Conservation (phyloP, 1,140 invertebrate genomes). For the Pogonus chalceus region DNA sequence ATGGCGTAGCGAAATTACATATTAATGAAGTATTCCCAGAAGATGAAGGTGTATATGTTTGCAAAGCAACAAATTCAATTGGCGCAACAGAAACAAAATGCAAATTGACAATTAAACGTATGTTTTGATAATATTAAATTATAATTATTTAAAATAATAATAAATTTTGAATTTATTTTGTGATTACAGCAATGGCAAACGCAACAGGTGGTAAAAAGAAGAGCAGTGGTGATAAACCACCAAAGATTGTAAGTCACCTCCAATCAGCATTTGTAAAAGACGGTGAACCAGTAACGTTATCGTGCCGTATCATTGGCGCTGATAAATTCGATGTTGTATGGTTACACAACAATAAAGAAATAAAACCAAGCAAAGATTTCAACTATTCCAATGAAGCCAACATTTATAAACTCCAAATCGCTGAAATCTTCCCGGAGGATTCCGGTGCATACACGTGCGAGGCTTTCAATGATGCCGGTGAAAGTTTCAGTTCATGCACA, state of each 20-base stretch:
- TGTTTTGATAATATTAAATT: slow-evolving; percentile 31
- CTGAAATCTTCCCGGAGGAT: slow-evolving; percentile 92
- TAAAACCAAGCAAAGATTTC: slow-evolving; percentile 94
- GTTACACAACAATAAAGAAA: slow-evolving; percentile 94
- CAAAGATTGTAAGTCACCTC: slow-evolving; percentile 75
- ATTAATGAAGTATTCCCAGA: slow-evolving; percentile 91
- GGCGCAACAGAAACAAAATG: slow-evolving; percentile 73
- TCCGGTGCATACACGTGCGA: slow-evolving; percentile 91
- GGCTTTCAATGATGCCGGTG: slow-evolving; percentile 89
- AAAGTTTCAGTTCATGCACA: slow-evolving; percentile 85
- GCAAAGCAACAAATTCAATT: slow-evolving; percentile 83
- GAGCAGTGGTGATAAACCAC: slow-evolving; percentile 55
- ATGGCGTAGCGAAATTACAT: slow-evolving; percentile 69
- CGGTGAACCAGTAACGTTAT: slow-evolving; percentile 73
- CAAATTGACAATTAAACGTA: slow-evolving; percentile 73
- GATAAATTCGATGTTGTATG: slow-evolving; percentile 87
- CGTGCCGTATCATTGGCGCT: slow-evolving; percentile 77
- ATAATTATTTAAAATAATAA: neutral
- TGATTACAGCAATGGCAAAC: slow-evolving; percentile 55
- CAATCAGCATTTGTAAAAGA: slow-evolving; percentile 71
- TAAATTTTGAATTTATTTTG: slow-evolving; percentile 12
- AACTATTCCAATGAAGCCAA: slow-evolving; percentile 84
- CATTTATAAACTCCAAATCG: slow-evolving; percentile 80
- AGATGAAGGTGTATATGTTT: slow-evolving; percentile 81
- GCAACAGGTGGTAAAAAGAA: slow-evolving; percentile 40